These are phyloP conservation scores for Poeciliopsis occidentalis DNA, from an alignment of 2,113 vertebrate species.

Conservation along the genomic window DNA sequence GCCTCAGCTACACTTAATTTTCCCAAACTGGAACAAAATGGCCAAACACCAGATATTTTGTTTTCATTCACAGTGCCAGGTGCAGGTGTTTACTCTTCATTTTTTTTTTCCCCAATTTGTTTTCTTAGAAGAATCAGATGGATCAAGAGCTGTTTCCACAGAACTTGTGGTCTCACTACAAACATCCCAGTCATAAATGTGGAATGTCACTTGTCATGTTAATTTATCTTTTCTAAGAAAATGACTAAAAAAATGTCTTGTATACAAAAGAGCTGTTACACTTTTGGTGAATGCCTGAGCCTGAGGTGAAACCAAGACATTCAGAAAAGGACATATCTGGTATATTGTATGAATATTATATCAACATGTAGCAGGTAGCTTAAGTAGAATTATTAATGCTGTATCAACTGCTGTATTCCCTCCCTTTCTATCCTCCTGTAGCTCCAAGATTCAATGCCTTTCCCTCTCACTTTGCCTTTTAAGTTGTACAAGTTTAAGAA, in stretches of 20 bases:
- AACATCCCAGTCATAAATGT: slow-evolving; percentile 46
- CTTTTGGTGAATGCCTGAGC: slow-evolving; percentile 49
- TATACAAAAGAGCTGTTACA: slow-evolving; percentile 52
- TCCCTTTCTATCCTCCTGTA: slow-evolving; percentile 48
- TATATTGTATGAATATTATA: slow-evolving; percentile 71
- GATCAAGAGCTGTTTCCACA: slow-evolving; percentile 10
- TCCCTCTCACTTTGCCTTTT: slow-evolving; percentile 62
- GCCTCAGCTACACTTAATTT: slow-evolving; percentile 15
- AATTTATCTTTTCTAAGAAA: slow-evolving; percentile 43
- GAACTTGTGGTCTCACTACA: slow-evolving; percentile 22
- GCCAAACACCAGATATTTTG: slow-evolving; percentile 22
- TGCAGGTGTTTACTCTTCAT: slow-evolving; percentile 16
- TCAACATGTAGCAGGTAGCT: slow-evolving; percentile 69
- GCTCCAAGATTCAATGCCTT: slow-evolving; percentile 67
- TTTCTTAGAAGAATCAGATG: slow-evolving; percentile 20
- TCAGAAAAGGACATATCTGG: slow-evolving; percentile 45
- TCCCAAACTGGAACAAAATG: slow-evolving; percentile 32
- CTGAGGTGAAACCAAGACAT: slow-evolving; percentile 34
- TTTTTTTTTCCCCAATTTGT: background rate
- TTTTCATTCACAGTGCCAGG: slow-evolving; percentile 36
- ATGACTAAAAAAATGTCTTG: slow-evolving; percentile 13
- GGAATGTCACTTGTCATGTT: slow-evolving; percentile 46
- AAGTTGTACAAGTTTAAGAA: slow-evolving; percentile 58
- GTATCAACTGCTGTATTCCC: slow-evolving; percentile 49
- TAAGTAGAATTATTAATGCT: slow-evolving; percentile 74